phyloP scores from a whole-genome alignment of 1,140 invertebrate species.

The Drosophila azteca region DNA sequence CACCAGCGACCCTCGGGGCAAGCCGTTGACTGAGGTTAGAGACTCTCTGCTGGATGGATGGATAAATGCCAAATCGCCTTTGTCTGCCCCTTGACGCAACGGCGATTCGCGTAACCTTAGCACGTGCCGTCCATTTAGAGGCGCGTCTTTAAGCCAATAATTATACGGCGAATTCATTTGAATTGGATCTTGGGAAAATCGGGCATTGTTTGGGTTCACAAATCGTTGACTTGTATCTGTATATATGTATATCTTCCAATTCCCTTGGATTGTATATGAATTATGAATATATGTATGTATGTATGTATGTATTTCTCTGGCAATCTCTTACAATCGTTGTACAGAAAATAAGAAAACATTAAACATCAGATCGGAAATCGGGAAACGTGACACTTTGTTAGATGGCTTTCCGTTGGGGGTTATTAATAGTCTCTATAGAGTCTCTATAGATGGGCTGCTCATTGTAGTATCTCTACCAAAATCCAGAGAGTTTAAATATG shows the following conservation, averaged over 20 bases:
- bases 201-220: constrained; percentile 26
- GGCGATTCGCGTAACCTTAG: constrained; percentile 64
- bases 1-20: constrained; percentile 69
- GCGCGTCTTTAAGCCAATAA: constrained; percentile 55
- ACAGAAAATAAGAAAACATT: too few species aligned
- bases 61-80: constrained; percentile 62
- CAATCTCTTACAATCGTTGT: too few species aligned
- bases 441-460: too few species aligned
- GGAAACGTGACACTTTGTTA: constrained; percentile 29
- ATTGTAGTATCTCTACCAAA: too few species aligned
- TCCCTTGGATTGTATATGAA: too few species aligned
- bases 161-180: constrained; percentile 12
- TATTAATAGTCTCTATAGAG: constrained; percentile 2
- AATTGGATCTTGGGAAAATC: constrained; percentile 35
- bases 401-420: not conserved
- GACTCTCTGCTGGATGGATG: constrained; percentile 50
- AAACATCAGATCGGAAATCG: not conserved
- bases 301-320: too few species aligned
- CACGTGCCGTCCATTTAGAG: constrained; percentile 69
- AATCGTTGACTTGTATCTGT: constrained; percentile 26
- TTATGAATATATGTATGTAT: too few species aligned
- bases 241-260: too few species aligned
- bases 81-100: constrained; percentile 48
- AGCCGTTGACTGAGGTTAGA: constrained; percentile 25
- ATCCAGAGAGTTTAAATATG: constrained; percentile 7